Conservation (phyloP, 1,140 invertebrate species). For the Halesus radiatus region DNA sequence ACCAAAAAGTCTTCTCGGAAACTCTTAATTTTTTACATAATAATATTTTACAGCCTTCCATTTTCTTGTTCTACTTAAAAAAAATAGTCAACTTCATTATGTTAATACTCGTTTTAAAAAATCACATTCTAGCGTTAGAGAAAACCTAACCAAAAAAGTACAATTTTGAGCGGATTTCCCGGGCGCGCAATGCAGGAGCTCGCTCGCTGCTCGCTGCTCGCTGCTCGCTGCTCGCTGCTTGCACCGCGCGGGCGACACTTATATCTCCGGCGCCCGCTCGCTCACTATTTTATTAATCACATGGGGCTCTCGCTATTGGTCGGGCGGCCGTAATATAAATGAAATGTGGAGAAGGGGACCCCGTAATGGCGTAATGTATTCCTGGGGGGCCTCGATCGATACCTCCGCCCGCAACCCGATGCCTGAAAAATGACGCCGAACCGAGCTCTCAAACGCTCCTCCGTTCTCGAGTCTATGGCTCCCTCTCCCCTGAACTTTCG, state of each 20-base stretch:
- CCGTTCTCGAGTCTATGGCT: not conserved
- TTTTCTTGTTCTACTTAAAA: no score
- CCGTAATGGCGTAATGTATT: conserved; percentile 58
- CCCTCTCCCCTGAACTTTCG: no score
- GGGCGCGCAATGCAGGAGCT: conserved; percentile 12
- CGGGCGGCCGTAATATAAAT: conserved; percentile 58
- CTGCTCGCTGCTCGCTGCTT: conserved; percentile 19
- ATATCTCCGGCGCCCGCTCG: conserved; percentile 36
- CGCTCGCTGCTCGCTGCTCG: no score
- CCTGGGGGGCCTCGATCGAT: conserved; percentile 53
- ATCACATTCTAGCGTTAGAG: no score
- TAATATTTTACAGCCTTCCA: no score
- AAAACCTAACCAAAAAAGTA: no score
- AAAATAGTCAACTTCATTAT: no score
- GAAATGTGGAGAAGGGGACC: conserved; percentile 55
- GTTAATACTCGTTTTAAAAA: no score
- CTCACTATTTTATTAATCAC: conserved; percentile 58
- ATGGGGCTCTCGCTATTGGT: conserved; percentile 55
- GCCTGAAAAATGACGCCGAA: conserved; percentile 37
- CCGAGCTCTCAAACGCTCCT: no score
- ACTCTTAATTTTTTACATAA: no score
- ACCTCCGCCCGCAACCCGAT: conserved; percentile 49
- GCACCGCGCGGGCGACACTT: conserved; percentile 37
- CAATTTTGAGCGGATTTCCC: not conserved
- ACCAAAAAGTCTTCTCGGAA: no score